Evolutionary conservation across 2,888 invertebrate genomes (phyloP), one percentile per base, ranked within the genome.

Genomic region (Morpho achilles): DNA sequence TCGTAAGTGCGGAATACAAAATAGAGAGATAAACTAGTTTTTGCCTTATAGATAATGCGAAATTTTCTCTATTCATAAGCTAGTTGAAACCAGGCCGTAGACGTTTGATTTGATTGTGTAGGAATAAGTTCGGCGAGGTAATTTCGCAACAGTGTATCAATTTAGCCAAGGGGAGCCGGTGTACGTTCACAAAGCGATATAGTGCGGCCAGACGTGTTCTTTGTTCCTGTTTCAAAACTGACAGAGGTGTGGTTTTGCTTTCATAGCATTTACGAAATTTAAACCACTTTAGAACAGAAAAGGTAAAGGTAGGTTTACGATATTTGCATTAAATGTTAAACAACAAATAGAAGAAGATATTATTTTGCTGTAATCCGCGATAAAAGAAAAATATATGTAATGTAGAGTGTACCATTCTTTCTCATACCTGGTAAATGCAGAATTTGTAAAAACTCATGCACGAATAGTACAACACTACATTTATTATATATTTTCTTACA

Each of bases 71-170:
- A 73, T 49, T 75, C 74, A 58, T 52, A 72, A 71, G 66, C 71
- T 48, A 60, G 59, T 64, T 66, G 71, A 70, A 72, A 67, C 68
- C 66, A 69, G 69, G 71, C 69, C 69, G 68, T 54, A 67, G 73
- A 74, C 73, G 72, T 78, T 73, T 75, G 75, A 74, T 80, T 76
- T 74, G 79, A 82, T 84, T 82, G 83, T 74, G 73, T 82, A 82
- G 81, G 75, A 82, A 80, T 85, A 84, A 84, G 82, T 84, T 85
- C 80, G 80, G 80, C 83, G 83, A 85, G 85, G 84, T 80, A 84
- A 79, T 87, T 87, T 87, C 84, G 85, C 86, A 87, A 32, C 32
- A 87, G 80, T 82, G 82, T 88, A 84, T 87, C 84, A 82, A 83
- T 87, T 84, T 83, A 82, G 82, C 80, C 54, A 56, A 76, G 81